Evolutionary conservation across 2,797 vertebrate species (phyloP).

Genomic region (Pithecia hirsuta): DNA sequence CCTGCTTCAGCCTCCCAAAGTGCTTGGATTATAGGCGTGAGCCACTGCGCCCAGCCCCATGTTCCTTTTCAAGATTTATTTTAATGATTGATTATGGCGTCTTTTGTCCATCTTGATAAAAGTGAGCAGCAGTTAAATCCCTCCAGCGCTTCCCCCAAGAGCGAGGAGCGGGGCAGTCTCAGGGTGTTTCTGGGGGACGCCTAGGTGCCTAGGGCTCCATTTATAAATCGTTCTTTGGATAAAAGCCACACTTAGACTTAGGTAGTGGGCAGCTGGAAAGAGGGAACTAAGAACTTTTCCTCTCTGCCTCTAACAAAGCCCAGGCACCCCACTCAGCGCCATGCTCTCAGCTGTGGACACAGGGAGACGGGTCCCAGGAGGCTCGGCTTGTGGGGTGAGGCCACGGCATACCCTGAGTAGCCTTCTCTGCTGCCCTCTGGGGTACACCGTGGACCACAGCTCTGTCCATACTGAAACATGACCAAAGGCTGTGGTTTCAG

Average conservation of each 20-base stretch:
- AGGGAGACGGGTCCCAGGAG: no score
- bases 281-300: background rate
- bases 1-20: no score
- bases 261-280: background rate
- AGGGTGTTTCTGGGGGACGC: background rate
- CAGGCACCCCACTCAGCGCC: background rate
- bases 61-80: no score
- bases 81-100: rapidly evolving
- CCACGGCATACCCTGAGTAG: background rate
- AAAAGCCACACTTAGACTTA: background rate
- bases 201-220: background rate
- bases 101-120: background rate
- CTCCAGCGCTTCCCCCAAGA: background rate
- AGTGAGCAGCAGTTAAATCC: background rate
- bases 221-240: background rate
- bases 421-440: background rate
- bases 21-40: no score
- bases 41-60: no score
- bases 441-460: background rate
- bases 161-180: background rate
- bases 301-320: background rate
- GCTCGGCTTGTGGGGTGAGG: background rate
- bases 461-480: background rate
- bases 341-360: background rate
- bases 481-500: background rate